Conservation (phyloP, 1,140 invertebrate genomes). For the Pogonomyrmex californicus region DNA sequence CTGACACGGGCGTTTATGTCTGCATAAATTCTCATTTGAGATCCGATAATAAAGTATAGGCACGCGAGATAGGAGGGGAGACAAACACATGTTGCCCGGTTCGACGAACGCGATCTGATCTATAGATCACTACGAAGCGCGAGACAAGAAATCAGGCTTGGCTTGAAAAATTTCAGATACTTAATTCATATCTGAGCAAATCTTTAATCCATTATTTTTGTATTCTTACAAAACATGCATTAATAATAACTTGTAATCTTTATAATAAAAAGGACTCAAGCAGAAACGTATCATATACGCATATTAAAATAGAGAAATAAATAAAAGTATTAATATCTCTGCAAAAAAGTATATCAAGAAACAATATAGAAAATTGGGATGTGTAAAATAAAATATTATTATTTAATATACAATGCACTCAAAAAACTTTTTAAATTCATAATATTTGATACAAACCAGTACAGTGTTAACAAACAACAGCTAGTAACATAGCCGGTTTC, state of each 20-base stretch:
- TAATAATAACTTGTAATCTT: neutral
- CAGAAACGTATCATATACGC: neutral
- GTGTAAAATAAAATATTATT: neutral
- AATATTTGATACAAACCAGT: no score
- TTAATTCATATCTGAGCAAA: neutral
- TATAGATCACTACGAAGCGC: conserved; percentile 79
- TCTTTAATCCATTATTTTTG: neutral
- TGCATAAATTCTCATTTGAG: conserved; percentile 86
- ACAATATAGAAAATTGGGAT: no score
- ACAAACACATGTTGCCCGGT: conserved; percentile 80
- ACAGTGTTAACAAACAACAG: no score
- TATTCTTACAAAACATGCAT: neutral
- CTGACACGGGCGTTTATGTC: conserved; percentile 85
- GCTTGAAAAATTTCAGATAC: conserved; percentile 32
- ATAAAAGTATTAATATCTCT: neutral
- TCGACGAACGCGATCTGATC: conserved; percentile 79
- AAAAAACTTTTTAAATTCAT: neutral
- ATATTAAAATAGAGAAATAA: neutral
- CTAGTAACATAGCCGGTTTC: no score
- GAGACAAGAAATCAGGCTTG: conserved; percentile 69
- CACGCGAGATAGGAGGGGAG: conserved; percentile 69
- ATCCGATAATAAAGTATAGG: conserved; percentile 84
- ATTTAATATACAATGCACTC: neutral
- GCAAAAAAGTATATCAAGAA: neutral
- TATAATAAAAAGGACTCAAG: neutral